Evolutionary conservation across 2,797 vertebrate species (phyloP), one percentile per base, ranked within the genome.

Genomic region (Sebastes oblongus): DNA sequence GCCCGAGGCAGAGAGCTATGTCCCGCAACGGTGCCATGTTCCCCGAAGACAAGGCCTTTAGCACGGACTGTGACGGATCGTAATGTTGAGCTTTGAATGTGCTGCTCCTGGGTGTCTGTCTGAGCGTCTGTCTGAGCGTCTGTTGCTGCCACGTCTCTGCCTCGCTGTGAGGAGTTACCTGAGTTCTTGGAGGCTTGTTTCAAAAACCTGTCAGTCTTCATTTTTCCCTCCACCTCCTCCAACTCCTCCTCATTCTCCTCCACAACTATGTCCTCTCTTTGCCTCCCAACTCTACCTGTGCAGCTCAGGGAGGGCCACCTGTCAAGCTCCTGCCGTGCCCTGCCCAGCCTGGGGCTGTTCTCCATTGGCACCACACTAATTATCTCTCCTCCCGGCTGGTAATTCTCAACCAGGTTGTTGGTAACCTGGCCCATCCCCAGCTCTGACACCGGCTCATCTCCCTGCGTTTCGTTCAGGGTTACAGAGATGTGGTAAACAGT

Each of bases 121-220:
- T 34, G 86, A 42, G 39, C 39, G 39, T 76, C 78, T 14, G 20
- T 60, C 39, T 42, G 39, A 82, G 64, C 50, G 73, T 54, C 77
- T 54, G 59, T 60, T 78, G 79, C 88, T 55, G 72, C 78, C 72
- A 77, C 81, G 65, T 91, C 78, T 81, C 72, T 75, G 30, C 62
- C 75, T 82, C 72, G 52, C 59, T 82, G 78, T 72, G 90, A 87
- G 11, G 76, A 81, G 77, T 80, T 84, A 69, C 72, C 78, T 25
- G 80, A 80, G 66, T 75, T 93, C 68, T 92, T 91, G 46, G 34
- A 89, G 64, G 85, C 80, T 50, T 90, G 91, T 88, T 91, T 89
- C 71, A 90, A 72, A 93, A 96, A 96, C 95, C 92, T 90, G 95
- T 96, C 92, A 2, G 89, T 94, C 94, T 88, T 96, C 95, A 96